phyloP scores from a whole-genome alignment of 2,113 vertebrate genomes.

The Otolemur garnettii region DNA sequence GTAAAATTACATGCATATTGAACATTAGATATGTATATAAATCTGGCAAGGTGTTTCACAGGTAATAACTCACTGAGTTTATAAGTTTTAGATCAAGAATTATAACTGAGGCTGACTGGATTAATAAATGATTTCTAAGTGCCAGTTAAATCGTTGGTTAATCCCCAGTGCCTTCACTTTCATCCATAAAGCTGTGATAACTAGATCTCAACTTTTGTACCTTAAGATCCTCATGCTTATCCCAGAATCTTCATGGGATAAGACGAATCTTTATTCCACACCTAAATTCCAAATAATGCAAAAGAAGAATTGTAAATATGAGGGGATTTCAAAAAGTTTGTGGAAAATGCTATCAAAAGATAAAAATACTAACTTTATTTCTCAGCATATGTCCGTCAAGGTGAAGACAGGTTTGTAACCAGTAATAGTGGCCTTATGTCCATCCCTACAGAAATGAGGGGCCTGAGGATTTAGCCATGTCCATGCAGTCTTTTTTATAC shows the following conservation, averaged over 20 bases:
- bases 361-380: too few relatives aligned
- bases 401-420: too few relatives aligned
- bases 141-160: background rate
- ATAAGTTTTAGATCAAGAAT: background rate
- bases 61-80: background rate
- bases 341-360: too few relatives aligned
- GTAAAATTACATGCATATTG: background rate
- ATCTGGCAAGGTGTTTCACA: background rate
- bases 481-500: too few relatives aligned
- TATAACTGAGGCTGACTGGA: background rate
- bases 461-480: too few relatives aligned
- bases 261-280: background rate
- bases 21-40: background rate
- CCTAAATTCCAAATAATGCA: background rate
- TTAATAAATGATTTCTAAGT: background rate
- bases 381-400: too few relatives aligned
- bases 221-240: background rate
- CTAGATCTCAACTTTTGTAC: background rate
- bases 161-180: background rate
- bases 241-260: background rate
- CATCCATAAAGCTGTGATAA: background rate
- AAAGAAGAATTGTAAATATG: background rate
- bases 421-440: too few relatives aligned
- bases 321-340: too few relatives aligned
- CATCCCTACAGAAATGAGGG: too few relatives aligned